phyloP scores from a whole-genome alignment of 2,797 vertebrate species.

The Pseudochirops corinnae region DNA sequence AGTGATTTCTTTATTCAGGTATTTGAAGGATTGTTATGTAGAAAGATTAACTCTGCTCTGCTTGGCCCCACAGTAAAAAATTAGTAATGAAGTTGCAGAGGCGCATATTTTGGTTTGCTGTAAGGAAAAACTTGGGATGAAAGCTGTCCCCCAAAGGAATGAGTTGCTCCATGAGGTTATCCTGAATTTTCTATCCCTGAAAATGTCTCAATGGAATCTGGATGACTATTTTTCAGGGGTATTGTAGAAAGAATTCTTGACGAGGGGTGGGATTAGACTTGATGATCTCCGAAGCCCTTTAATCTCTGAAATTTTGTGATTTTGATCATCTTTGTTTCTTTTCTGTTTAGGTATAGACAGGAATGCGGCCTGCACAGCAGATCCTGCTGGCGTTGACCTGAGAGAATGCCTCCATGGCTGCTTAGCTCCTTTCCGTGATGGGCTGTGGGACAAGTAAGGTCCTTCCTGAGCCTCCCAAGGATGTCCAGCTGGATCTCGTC shows the following conservation, averaged over 20 bases:
- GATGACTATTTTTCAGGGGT: background rate
- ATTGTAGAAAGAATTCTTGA: background rate
- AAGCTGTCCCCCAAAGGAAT: background rate
- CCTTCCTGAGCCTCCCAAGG: constrained; percentile 97
- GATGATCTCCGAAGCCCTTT: background rate
- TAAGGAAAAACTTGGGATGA: background rate
- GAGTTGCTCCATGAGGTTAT: background rate
- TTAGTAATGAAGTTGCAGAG: background rate
- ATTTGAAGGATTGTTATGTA: background rate
- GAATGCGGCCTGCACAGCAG: constrained; percentile 77
- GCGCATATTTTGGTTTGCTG: background rate
- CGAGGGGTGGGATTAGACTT: background rate
- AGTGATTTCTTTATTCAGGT: background rate
- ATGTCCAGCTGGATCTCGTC: constrained; percentile 95
- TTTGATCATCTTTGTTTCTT: constrained; percentile 67
- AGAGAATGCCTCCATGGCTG: constrained; percentile 89
- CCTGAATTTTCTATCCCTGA: background rate
- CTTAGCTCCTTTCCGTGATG: constrained; percentile 93
- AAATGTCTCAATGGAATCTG: background rate
- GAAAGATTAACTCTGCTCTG: background rate
- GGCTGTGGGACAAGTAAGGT: constrained; percentile 99
- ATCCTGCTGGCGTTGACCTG: constrained; percentile 80
- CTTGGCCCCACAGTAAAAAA: background rate
- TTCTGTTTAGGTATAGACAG: constrained; percentile 74
- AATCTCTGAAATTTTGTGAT: constrained; percentile 6